A percentile compares a stretch with the other conserved stretches of the same genome.
phyloP scores from a whole-genome alignment of 2,113 vertebrate species.

The Rhynchomys soricoides region DNA sequence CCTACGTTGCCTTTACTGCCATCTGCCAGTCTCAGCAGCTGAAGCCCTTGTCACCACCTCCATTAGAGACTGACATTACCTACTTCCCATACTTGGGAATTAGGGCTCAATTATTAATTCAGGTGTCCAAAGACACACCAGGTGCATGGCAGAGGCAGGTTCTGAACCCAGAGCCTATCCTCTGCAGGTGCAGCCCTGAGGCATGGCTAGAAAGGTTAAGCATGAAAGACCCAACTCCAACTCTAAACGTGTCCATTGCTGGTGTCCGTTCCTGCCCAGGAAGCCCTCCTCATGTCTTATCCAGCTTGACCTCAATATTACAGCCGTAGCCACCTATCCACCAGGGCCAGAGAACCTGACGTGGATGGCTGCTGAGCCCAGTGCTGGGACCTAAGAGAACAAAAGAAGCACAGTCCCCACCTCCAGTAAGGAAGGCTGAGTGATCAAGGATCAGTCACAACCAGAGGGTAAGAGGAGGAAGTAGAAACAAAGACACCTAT shows the following conservation, averaged over 20 bases:
- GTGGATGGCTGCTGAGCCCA: not conserved
- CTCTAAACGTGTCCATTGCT: fast-evolving
- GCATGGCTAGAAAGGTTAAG: fast-evolving
- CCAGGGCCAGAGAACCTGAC: not conserved
- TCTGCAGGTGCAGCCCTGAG: not conserved
- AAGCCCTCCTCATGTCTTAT: not conserved
- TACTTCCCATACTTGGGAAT: not conserved
- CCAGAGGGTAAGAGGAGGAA: not conserved
- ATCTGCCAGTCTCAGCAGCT: not conserved
- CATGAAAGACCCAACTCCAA: not conserved
- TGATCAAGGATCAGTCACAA: not conserved
- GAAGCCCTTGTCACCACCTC: not conserved
- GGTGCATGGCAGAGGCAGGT: fast-evolving
- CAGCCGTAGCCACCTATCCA: not conserved
- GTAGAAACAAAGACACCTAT: not conserved
- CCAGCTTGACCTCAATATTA: fast-evolving
- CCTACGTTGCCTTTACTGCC: no score
- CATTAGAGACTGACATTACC: fast-evolving
- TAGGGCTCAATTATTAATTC: not conserved
- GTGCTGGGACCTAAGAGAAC: not conserved
- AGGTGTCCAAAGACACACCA: not conserved
- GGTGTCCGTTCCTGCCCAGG: fast-evolving
- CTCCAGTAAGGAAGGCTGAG: not conserved
- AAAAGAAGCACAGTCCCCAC: not conserved
- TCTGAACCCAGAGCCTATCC: not conserved